Conservation (phyloP, 2,888 invertebrate genomes). For the Cryptocephalus moraei region DNA sequence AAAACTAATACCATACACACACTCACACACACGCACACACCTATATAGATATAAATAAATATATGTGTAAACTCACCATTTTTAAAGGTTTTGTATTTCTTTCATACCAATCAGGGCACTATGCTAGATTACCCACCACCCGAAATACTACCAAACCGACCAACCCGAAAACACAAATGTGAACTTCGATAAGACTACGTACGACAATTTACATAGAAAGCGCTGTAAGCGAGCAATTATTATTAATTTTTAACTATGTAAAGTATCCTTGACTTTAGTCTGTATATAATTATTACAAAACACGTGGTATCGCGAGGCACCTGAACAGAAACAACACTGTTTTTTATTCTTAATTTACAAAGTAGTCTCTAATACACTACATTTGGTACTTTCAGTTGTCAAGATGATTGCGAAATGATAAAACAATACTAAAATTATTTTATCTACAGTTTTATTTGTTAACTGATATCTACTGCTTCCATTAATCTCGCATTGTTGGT, state of each 20-base stretch:
- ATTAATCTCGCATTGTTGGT: too few species aligned
- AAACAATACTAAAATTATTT: too few species aligned
- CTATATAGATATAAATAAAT: background rate
- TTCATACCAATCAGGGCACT: background rate
- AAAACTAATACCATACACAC: background rate
- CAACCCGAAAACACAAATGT: too few species aligned
- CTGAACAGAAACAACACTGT: too few species aligned
- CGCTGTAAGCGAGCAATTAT: background rate
- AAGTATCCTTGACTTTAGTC: background rate
- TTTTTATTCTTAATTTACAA: too few species aligned
- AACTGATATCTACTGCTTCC: too few species aligned
- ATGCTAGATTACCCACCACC: background rate
- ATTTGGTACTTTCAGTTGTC: too few species aligned
- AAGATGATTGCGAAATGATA: too few species aligned
- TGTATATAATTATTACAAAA: background rate
- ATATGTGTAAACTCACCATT: background rate
- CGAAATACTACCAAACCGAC: background rate
- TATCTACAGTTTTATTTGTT: too few species aligned
- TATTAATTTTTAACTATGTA: background rate
- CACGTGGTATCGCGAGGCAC: background rate
- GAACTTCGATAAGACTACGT: background rate
- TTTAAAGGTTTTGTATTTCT: background rate
- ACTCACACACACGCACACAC: background rate
- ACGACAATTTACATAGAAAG: background rate
- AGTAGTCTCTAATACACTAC: too few species aligned